These are phyloP conservation scores for Myanophis thanlyinensis DNA, from an alignment of 2,113 vertebrate species.

Conservation along the genomic window DNA sequence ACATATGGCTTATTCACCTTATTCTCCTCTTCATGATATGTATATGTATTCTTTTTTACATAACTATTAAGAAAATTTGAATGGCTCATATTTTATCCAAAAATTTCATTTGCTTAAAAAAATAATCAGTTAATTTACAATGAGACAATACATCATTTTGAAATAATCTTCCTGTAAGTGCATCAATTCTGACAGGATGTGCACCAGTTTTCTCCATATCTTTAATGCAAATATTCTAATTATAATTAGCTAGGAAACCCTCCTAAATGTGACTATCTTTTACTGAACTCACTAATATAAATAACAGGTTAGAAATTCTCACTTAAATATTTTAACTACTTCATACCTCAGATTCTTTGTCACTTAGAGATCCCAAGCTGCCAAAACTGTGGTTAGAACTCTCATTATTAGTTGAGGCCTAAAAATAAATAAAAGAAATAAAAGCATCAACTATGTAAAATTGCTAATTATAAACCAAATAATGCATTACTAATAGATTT, in stretches of 20 bases:
- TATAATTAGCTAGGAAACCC: neutral
- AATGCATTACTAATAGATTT: neutral
- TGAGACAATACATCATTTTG: neutral
- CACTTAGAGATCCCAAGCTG: constrained; percentile 96
- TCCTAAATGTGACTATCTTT: neutral
- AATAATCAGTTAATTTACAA: neutral
- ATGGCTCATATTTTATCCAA: neutral
- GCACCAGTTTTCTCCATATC: neutral
- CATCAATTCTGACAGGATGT: neutral
- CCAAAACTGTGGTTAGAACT: constrained; percentile 99
- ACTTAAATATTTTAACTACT: constrained; percentile 9
- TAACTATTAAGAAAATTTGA: neutral
- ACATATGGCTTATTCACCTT: neutral
- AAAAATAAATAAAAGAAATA: constrained; percentile 44
- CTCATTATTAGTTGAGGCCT: constrained; percentile 98
- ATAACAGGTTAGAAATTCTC: constrained; percentile 13
- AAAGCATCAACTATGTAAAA: constrained; percentile 10
- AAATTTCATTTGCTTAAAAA: neutral
- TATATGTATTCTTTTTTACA: neutral
- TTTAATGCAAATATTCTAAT: neutral
- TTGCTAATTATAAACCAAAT: neutral
- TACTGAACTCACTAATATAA: neutral
- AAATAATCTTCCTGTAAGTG: neutral
- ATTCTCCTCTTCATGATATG: neutral
- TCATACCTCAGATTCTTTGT: constrained; percentile 97